phyloP scores from a whole-genome alignment of 2,888 invertebrate genomes.

The Pseudoips prasinana region DNA sequence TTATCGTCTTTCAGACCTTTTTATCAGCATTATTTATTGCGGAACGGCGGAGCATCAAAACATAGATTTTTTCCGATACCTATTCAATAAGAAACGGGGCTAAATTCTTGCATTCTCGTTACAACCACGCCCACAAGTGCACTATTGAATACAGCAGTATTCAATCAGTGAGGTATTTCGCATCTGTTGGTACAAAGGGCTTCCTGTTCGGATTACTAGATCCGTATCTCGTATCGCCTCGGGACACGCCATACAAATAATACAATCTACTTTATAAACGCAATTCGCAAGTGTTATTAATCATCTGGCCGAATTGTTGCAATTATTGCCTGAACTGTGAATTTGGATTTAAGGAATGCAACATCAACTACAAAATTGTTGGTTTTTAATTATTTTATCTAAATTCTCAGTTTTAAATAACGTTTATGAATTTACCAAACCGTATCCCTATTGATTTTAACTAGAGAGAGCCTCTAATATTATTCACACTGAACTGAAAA shows the following conservation, averaged over 20 bases:
- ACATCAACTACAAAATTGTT: background rate
- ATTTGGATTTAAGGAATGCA: constrained; percentile 11
- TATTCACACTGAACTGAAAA: too few relatives aligned
- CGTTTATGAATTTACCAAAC: too few relatives aligned
- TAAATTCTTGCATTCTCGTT: constrained; percentile 37
- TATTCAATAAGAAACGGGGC: constrained; percentile 41
- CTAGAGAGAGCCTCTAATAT: too few relatives aligned
- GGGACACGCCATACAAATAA: constrained; percentile 51
- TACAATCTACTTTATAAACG: constrained; percentile 56
- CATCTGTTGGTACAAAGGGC: constrained; percentile 75
- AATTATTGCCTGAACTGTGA: constrained; percentile 28
- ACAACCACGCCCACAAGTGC: constrained; percentile 72
- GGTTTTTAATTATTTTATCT: too few relatives aligned
- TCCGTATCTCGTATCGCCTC: constrained; percentile 68
- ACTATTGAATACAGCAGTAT: constrained; percentile 43
- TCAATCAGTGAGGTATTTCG: constrained; percentile 66
- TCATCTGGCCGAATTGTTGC: constrained; percentile 28
- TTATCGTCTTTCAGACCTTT: constrained; percentile 28
- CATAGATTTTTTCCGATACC: constrained; percentile 7
- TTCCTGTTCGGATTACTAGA: constrained; percentile 80
- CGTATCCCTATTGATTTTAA: too few relatives aligned
- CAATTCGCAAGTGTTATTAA: constrained; percentile 58
- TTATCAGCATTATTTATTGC: constrained; percentile 35
- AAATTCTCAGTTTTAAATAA: too few relatives aligned
- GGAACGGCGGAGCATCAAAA: constrained; percentile 18